These are phyloP conservation scores for Busseola fusca DNA, from an alignment of 2,888 invertebrate genomes.

Conservation along the genomic window DNA sequence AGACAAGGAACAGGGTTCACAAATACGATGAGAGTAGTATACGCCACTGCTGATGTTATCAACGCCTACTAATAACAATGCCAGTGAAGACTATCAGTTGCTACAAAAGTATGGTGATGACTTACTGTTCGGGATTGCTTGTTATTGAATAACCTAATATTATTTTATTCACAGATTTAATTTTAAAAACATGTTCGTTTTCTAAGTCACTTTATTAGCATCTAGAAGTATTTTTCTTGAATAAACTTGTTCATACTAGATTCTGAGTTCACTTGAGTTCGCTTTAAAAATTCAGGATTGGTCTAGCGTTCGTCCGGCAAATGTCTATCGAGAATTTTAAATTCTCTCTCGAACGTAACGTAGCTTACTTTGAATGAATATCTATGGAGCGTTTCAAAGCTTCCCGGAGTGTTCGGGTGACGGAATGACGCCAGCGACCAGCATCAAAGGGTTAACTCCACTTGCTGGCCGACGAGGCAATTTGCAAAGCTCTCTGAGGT, in stretches of 20 bases:
- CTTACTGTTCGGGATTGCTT: background rate
- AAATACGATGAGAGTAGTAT: constrained; percentile 91
- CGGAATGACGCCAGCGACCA: constrained; percentile 73
- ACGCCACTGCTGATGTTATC: constrained; percentile 76
- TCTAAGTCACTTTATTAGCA: constrained; percentile 4
- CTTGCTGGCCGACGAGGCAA: constrained; percentile 78
- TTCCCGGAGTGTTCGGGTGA: constrained; percentile 69
- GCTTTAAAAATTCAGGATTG: constrained; percentile 63
- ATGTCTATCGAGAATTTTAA: constrained; percentile 68
- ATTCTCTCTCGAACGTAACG: constrained; percentile 59
- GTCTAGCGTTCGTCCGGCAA: constrained; percentile 57
- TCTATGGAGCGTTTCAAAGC: constrained; percentile 67
- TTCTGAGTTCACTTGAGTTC: constrained; percentile 37
- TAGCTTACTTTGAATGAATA: constrained; percentile 63
- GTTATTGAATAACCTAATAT: background rate
- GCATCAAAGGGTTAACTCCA: constrained; percentile 80
- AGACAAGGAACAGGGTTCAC: constrained; percentile 91
- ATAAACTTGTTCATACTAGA: constrained; percentile 23
- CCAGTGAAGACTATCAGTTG: background rate
- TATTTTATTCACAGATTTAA: background rate
- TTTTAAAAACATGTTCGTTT: constrained; percentile 7
- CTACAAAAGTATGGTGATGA: background rate
- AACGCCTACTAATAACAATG: constrained; percentile 12
- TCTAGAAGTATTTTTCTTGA: constrained; percentile 5
- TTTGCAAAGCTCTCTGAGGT: constrained; percentile 82